phyloP scores from a whole-genome alignment of 2,797 vertebrate genomes.

The Paramormyrops hopkinsi region DNA sequence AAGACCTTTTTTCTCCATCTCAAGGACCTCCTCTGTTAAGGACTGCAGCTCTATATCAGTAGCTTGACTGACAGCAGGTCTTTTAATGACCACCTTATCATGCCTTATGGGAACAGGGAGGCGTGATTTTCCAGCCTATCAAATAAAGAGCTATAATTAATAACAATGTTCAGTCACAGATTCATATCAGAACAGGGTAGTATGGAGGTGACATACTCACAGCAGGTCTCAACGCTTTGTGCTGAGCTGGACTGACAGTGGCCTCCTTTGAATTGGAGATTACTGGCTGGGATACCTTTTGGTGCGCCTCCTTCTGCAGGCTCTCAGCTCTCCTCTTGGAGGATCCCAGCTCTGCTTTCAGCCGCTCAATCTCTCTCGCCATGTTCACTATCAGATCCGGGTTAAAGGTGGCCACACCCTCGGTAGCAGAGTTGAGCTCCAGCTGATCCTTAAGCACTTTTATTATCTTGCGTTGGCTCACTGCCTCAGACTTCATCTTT shows the following conservation, averaged over 20 bases:
- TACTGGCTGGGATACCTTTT: neutral
- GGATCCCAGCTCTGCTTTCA: conserved; percentile 51
- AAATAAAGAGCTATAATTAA: conserved; percentile 13
- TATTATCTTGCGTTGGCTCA: conserved; percentile 49
- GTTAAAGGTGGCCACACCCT: conserved; percentile 37
- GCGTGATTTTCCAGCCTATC: conserved; percentile 67
- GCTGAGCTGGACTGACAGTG: conserved; percentile 31
- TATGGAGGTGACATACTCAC: neutral
- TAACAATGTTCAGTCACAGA: neutral
- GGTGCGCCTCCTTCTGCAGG: conserved; percentile 27
- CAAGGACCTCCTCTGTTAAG: conserved; percentile 27
- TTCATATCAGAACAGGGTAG: neutral
- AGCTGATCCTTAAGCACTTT: conserved; percentile 52
- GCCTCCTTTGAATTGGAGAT: conserved; percentile 24
- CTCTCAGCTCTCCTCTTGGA: conserved; percentile 46
- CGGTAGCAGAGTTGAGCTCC: conserved; percentile 42
- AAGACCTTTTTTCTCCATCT: conserved; percentile 14
- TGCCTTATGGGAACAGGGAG: conserved; percentile 68
- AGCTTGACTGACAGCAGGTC: conserved; percentile 25
- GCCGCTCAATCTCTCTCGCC: conserved; percentile 40
- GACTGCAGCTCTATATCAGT: conserved; percentile 23
- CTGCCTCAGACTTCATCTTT: conserved; percentile 58
- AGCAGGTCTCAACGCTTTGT: conserved; percentile 39
- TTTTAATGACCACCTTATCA: conserved; percentile 38
- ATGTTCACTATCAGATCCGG: conserved; percentile 35